Conservation (phyloP, 2,113 vertebrate species). For the Prinia subflava region DNA sequence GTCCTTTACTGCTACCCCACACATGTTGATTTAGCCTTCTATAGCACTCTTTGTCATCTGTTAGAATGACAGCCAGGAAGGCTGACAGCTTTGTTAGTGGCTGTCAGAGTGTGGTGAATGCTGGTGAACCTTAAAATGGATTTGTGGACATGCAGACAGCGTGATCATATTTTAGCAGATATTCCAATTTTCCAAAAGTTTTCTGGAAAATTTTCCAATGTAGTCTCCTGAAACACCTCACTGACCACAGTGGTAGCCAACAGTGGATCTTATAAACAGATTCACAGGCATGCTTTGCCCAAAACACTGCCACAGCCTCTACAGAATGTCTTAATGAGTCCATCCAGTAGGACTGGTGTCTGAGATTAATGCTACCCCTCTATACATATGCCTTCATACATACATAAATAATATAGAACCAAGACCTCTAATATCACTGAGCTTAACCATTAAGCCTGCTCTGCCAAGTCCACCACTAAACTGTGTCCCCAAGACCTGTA, state of each 20-base stretch:
- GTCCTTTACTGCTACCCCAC: neutral
- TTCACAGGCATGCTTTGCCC: neutral
- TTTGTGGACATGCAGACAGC: neutral
- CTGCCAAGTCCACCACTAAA: neutral
- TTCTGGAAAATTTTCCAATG: neutral
- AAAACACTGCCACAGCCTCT: neutral
- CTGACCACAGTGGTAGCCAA: rapidly evolving
- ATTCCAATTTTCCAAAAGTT: neutral
- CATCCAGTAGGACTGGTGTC: neutral
- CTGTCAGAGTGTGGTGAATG: neutral
- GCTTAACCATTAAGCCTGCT: neutral
- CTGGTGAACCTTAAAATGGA: neutral
- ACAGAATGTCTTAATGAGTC: neutral
- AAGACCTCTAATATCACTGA: neutral
- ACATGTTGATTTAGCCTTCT: neutral
- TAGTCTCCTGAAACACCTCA: neutral
- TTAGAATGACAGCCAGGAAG: neutral
- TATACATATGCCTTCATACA: neutral
- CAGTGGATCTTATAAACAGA: neutral
- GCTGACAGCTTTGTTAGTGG: neutral
- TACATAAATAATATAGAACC: neutral
- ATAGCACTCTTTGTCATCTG: neutral
- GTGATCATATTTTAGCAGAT: neutral
- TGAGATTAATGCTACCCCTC: neutral
- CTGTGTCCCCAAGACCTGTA: too few species aligned